phyloP scores from a whole-genome alignment of 2,888 invertebrate genomes.

The Andrena bucephala region DNA sequence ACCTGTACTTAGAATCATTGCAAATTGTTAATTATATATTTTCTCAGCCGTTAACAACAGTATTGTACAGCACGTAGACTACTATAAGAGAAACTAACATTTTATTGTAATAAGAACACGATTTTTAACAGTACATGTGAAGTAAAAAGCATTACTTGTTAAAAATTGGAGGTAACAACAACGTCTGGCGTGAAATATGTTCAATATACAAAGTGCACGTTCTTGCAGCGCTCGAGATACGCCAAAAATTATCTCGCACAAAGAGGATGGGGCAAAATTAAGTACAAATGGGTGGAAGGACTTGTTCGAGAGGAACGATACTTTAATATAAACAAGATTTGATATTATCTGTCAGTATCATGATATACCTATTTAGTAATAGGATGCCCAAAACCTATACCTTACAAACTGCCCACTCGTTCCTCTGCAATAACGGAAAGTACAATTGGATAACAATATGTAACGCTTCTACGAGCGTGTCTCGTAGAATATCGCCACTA shows the following conservation, averaged over 20 bases:
- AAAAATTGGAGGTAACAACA: neutral
- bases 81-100: slow-evolving; percentile 20
- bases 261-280: slow-evolving; percentile 20
- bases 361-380: slow-evolving; percentile 52
- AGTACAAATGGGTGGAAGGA: slow-evolving; percentile 34
- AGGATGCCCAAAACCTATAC: slow-evolving; percentile 52
- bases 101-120: slow-evolving; percentile 22
- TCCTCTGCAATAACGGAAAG: slow-evolving; percentile 44
- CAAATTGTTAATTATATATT: slow-evolving; percentile 1
- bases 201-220: neutral
- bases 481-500: slow-evolving; percentile 26
- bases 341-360: slow-evolving; percentile 51
- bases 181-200: neutral
- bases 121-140: neutral
- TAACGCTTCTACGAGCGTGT: slow-evolving; percentile 28
- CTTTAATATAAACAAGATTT: slow-evolving; percentile 65
- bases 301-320: slow-evolving; percentile 55
- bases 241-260: neutral
- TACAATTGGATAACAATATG: slow-evolving; percentile 45
- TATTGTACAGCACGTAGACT: neutral
- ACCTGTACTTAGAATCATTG: neutral
- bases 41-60: neutral
- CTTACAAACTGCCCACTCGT: slow-evolving; percentile 54
- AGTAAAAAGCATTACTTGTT: slow-evolving; percentile 5
- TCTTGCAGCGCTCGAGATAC: slow-evolving; percentile 6